Evolutionary conservation across 2,888 invertebrate genomes (phyloP).

Genomic region (Boloria euphrosyne): DNA sequence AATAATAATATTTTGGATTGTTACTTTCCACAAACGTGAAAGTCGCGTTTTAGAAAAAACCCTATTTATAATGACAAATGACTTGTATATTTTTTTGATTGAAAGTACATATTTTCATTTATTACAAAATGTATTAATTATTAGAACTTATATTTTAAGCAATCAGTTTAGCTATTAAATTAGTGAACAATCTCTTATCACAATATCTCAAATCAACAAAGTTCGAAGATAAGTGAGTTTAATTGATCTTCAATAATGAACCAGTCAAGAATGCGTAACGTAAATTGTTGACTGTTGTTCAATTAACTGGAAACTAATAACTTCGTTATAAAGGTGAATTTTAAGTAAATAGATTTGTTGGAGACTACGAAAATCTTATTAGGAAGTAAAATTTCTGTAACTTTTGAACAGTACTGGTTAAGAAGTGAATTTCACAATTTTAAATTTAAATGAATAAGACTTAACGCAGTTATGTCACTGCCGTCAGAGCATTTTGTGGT

Average conservation of each 20-base stretch:
- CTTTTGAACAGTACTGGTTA: conserved; percentile 69
- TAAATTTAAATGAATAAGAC: conserved; percentile 49
- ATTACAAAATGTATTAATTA: neutral
- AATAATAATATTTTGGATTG: too few species aligned
- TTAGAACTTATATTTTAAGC: conserved; percentile 1
- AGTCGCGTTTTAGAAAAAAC: too few species aligned
- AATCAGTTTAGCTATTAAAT: conserved; percentile 1
- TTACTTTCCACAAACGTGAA: too few species aligned
- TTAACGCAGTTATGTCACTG: conserved; percentile 45
- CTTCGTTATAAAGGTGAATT: conserved; percentile 67
- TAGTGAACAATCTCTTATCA: conserved; percentile 12
- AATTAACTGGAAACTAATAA: conserved; percentile 64
- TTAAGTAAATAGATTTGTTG: conserved; percentile 68
- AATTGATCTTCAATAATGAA: conserved; percentile 46
- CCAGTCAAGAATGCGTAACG: conserved; percentile 59
- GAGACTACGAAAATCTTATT: conserved; percentile 72
- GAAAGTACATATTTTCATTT: too few species aligned
- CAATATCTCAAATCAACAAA: conserved; percentile 34
- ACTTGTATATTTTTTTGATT: too few species aligned
- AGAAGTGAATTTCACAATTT: conserved; percentile 58
- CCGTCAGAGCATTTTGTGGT: conserved; percentile 21
- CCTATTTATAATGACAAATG: too few species aligned
- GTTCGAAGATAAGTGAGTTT: conserved; percentile 41
- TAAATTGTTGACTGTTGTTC: conserved; percentile 60
- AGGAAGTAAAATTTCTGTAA: conserved; percentile 68